Evolutionary conservation across 2,113 vertebrate species (phyloP).

Genomic region (Labeo catla): DNA sequence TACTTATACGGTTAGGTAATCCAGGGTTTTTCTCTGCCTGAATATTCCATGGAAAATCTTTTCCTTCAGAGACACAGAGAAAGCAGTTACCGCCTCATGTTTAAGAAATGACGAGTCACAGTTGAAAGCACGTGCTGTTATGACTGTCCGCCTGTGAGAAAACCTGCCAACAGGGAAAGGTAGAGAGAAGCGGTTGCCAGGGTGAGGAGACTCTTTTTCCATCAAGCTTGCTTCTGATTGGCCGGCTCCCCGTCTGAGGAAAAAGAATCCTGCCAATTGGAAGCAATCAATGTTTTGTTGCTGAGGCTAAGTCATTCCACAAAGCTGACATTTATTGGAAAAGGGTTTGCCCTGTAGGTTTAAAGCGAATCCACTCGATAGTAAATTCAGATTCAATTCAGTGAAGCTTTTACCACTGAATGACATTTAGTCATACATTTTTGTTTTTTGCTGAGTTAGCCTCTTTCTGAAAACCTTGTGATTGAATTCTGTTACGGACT

Average conservation of each 20-base stretch:
- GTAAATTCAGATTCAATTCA: not conserved
- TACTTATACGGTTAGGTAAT: not conserved
- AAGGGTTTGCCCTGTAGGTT: conserved; percentile 58
- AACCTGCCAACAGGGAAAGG: conserved; percentile 64
- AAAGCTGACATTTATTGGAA: conserved; percentile 68
- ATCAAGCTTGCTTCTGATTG: conserved; percentile 69
- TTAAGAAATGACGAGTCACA: conserved; percentile 54
- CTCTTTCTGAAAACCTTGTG: not conserved
- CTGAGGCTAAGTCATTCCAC: conserved; percentile 68
- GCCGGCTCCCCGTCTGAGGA: conserved; percentile 60
- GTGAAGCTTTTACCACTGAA: not conserved
- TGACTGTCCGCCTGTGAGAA: conserved; percentile 61
- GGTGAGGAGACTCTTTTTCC: conserved; percentile 66
- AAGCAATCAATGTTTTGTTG: conserved; percentile 79
- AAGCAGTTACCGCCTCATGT: conserved; percentile 30
- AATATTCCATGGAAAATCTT: not conserved
- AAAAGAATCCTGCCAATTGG: conserved; percentile 76
- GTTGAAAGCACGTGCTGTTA: conserved; percentile 56
- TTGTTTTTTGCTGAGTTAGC: not conserved
- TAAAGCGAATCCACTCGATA: conserved; percentile 57
- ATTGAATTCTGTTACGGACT: not conserved
- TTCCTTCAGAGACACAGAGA: not conserved
- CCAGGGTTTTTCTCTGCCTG: not conserved
- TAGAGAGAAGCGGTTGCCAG: conserved; percentile 71
- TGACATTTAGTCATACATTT: not conserved